Base-by-base conservation (phyloP, 2,113 vertebrate species). In the Nettapus auritus region DNA sequence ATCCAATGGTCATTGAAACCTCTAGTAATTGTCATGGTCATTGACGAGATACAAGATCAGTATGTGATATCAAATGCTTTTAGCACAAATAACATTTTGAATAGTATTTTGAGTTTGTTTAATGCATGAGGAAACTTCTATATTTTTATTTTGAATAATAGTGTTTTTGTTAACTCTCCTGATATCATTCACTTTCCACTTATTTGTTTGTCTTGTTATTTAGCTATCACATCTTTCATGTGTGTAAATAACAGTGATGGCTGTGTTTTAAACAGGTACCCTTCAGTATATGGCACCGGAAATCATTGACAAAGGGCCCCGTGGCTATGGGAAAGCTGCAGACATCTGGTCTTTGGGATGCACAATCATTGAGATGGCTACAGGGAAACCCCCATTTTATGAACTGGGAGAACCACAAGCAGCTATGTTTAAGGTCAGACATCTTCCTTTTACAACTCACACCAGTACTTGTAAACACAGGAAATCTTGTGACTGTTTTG, bases 251-350 rank as follows among this genome's bases (percentile, higher is more conserved):
- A 90, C 67, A 80, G 57, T 92, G 42, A 64, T 69, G 6, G 86
- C 11, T 96, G 19, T 88, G 66, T 95, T 90, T 90, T 96, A 52
- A 96, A 74, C 95, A 99, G 99, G 99, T 84, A 99, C 99, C 9
- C 98, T 99, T 81, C 99, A 99, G 97, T 99, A 99, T 80, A 99
- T 99, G 99, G 99, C 99, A 84, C 99, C 99, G 36, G 99, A 99
- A 97, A 99, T 99, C 84, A 99, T 99, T 90, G 99, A 99, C 97
- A 99, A 99, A 95, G 99, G 99, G 52, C 99, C 99, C 3, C 98
- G 99, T 63, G 99, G 99, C 74, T 99, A 99, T 13, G 99, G 99
- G 33, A 99, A 99, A 85, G 99, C 99, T 48, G 99, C 99, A 2
- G 99, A 99, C 97, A 99, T 99, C 97, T 99, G 99, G 99, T 99